These are phyloP conservation scores for Peromyscus maniculatus DNA, from an alignment of 2,113 vertebrate genomes.

Conservation along the genomic window DNA sequence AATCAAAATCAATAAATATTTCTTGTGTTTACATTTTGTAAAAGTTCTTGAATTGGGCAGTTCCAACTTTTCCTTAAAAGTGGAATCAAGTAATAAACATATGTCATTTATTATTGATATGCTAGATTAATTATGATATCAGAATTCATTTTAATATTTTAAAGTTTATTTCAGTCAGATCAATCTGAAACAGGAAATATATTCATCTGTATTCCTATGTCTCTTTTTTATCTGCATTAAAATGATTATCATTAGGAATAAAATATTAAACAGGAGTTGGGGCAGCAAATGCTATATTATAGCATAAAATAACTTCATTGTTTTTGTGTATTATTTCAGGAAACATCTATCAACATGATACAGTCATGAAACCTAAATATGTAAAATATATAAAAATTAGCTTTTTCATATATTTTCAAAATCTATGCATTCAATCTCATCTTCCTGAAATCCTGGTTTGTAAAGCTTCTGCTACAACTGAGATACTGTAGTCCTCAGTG, in stretches of 20 bases:
- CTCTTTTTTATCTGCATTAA: neutral
- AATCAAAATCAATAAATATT: neutral
- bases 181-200: neutral
- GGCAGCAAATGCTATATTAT: neutral
- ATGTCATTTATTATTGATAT: neutral
- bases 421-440: neutral
- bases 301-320: neutral
- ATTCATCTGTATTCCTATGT: neutral
- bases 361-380: neutral
- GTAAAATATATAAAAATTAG: neutral
- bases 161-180: neutral
- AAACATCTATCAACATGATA: neutral
- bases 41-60: neutral
- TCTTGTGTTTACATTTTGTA: neutral
- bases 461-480: neutral
- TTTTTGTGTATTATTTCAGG: neutral
- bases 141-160: neutral
- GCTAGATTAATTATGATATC: neutral
- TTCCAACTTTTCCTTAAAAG: constrained; percentile 7
- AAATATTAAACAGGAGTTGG: neutral
- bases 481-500: neutral
- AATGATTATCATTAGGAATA: neutral
- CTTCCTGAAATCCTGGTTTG: neutral
- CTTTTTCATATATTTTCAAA: neutral
- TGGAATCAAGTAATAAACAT: neutral